Percentiles rank a stretch among this genome's conserved stretches.
Conservation (phyloP, 1,140 invertebrate species). For the Drosophila saltans region DNA sequence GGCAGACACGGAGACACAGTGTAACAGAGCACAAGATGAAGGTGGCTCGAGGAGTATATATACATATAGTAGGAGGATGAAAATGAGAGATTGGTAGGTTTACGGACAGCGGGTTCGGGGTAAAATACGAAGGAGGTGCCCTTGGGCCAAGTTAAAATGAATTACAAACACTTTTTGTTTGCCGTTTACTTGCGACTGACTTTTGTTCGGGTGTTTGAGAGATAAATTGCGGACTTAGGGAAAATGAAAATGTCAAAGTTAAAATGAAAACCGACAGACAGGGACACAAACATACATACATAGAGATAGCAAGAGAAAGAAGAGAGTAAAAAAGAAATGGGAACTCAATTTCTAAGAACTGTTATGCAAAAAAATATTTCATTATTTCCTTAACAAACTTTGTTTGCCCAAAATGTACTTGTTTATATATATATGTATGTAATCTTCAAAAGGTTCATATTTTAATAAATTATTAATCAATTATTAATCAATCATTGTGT, state of each 20-base stretch:
- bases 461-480: no score
- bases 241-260: constrained; percentile 74
- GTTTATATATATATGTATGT: background rate
- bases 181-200: constrained; percentile 54
- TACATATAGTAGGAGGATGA: constrained; percentile 2
- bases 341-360: background rate
- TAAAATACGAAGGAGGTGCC: constrained; percentile 18
- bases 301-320: background rate
- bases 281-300: background rate
- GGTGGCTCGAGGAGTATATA: background rate
- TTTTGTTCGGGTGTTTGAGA: constrained; percentile 26
- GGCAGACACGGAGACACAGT: constrained; percentile 6
- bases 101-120: constrained; percentile 11
- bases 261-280: constrained; percentile 27
- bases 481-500: no score
- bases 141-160: constrained; percentile 75
- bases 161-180: constrained; percentile 81
- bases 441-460: no score
- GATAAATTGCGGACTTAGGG: constrained; percentile 41
- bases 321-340: background rate
- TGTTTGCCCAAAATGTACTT: background rate
- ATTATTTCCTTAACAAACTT: background rate
- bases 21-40: background rate
- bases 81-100: constrained; percentile 29
- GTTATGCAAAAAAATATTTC: background rate